Evolutionary conservation across 1,140 invertebrate genomes (phyloP).

Genomic region (Aphaenogaster ashmeadi): DNA sequence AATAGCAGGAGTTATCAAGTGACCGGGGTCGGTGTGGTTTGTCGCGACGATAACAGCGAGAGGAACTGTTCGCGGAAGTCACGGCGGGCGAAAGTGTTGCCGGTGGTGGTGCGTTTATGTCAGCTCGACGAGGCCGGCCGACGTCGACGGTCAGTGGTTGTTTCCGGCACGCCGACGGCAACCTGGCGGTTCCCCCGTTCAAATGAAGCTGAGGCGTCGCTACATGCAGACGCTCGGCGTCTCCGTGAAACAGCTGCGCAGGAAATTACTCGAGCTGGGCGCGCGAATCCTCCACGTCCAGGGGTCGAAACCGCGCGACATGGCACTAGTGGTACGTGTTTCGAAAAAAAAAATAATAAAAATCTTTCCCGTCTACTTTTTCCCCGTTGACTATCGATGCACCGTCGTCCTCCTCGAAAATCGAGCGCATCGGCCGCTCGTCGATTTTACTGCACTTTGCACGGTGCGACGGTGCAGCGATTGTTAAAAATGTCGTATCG

Average conservation of each 20-base stretch:
- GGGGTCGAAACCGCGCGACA: constrained; percentile 83
- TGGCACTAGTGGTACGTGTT: constrained; percentile 85
- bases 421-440: too few relatives aligned
- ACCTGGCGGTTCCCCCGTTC: constrained; percentile 83
- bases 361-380: too few relatives aligned
- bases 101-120: constrained; percentile 75
- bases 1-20: neutral
- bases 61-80: constrained; percentile 36
- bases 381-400: too few relatives aligned
- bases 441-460: neutral
- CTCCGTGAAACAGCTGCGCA: constrained; percentile 85
- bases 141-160: constrained; percentile 80
- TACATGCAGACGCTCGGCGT: constrained; percentile 87
- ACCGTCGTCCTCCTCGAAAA: neutral
- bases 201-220: constrained; percentile 86
- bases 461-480: neutral
- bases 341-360: too few relatives aligned
- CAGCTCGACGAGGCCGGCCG: constrained; percentile 80
- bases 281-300: constrained; percentile 85
- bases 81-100: constrained; percentile 41
- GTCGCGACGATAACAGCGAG: neutral
- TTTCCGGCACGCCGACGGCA: constrained; percentile 82
- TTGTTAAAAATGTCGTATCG: neutral
- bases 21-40: neutral
- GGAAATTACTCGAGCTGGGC: constrained; percentile 84